These are phyloP conservation scores for Microcebus murinus DNA, from an alignment of 2,113 vertebrate genomes.

Conservation along the genomic window DNA sequence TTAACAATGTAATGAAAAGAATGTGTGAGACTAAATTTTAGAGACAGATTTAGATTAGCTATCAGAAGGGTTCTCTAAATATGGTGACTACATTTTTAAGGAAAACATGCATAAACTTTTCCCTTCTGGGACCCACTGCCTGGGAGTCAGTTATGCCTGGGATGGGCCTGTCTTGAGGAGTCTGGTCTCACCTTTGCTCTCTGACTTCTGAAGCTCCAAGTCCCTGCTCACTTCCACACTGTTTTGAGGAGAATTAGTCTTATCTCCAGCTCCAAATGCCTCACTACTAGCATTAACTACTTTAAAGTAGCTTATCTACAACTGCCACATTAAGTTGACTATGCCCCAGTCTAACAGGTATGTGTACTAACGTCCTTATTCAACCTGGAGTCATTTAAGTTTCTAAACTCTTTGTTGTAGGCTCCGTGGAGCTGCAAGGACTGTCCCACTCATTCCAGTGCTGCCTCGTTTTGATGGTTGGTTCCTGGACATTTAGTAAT, in stretches of 20 bases:
- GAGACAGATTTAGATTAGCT: not conserved
- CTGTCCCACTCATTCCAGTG: too few relatives aligned
- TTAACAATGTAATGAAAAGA: not conserved
- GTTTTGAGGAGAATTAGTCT: fast-evolving
- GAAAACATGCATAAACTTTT: not conserved
- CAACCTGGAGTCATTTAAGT: not conserved
- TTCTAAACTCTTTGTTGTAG: not conserved
- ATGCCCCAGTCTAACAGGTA: not conserved
- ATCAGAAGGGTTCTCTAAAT: fast-evolving
- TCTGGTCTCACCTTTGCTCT: not conserved
- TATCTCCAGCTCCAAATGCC: not conserved
- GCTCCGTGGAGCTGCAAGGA: not conserved
- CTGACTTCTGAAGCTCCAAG: not conserved
- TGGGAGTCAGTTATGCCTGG: too few relatives aligned
- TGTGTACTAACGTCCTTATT: not conserved
- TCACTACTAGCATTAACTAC: too few relatives aligned
- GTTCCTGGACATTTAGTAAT: not conserved
- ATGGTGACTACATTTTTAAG: not conserved
- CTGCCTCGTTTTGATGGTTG: not conserved
- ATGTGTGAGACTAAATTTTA: too few relatives aligned
- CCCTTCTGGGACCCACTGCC: not conserved
- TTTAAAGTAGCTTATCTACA: not conserved
- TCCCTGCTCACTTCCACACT: not conserved
- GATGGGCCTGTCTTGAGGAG: fast-evolving
- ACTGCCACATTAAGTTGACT: not conserved